Evolutionary conservation across 2,888 invertebrate species (phyloP).

Genomic region (Girardia tigrina): DNA sequence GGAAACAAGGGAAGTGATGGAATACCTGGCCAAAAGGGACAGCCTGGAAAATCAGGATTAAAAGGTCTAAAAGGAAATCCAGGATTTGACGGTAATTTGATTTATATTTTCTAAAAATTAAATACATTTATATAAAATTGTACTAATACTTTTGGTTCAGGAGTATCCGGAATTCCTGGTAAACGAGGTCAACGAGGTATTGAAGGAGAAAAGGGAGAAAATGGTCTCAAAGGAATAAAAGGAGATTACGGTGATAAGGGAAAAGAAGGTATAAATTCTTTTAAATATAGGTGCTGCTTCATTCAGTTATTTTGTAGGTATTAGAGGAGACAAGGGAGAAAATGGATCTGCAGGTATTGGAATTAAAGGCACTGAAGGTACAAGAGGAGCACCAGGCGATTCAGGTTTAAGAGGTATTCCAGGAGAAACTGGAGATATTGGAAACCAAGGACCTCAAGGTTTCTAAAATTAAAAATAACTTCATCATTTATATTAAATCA

Average conservation of each 20-base stretch:
- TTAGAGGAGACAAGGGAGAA: not conserved
- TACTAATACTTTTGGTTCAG: too few relatives aligned
- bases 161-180: not conserved
- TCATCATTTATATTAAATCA: not conserved
- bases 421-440: not conserved
- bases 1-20: not conserved
- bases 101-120: not conserved
- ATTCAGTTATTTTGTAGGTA: too few relatives aligned
- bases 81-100: not conserved
- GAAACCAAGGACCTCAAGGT: not conserved
- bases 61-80: not conserved
- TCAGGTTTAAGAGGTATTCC: not conserved
- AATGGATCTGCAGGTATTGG: not conserved
- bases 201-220: not conserved
- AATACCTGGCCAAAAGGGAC: not conserved
- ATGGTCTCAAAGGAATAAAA: not conserved
- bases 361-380: not conserved
- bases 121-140: not conserved
- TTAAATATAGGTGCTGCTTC: not conserved
- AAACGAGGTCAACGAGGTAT: not conserved
- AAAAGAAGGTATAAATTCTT: not conserved
- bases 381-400: not conserved
- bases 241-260: not conserved
- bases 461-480: not conserved
- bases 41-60: not conserved